These are phyloP conservation scores for Prosopocoilus inquinatus DNA, from an alignment of 2,888 invertebrate genomes.

Conservation along the genomic window DNA sequence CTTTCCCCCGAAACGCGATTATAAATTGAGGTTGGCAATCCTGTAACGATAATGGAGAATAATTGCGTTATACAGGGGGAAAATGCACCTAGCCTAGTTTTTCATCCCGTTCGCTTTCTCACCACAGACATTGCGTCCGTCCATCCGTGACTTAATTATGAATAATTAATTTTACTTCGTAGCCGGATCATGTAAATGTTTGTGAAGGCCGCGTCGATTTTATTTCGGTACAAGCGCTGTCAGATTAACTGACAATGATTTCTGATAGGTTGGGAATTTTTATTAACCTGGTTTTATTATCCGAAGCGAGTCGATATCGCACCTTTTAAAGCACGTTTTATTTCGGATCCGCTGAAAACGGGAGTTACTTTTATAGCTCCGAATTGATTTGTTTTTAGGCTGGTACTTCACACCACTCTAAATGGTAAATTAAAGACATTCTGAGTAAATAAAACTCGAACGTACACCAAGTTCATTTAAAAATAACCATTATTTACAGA, in stretches of 20 bases:
- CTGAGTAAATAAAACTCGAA: too few relatives aligned
- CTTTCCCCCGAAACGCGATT: conserved; percentile 9
- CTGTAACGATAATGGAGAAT: conserved; percentile 21
- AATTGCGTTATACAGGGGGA: conserved; percentile 15
- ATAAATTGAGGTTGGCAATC: conserved; percentile 20
- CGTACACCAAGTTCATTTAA: too few relatives aligned
- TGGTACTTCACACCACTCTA: too few relatives aligned
- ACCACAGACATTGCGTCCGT: too few relatives aligned
- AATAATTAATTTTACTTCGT: background rate
- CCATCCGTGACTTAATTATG: background rate
- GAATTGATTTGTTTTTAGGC: too few relatives aligned
- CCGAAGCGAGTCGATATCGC: too few relatives aligned
- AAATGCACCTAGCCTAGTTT: conserved; percentile 5
- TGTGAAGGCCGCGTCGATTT: background rate
- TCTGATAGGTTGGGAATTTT: background rate
- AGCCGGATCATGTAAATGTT: conserved; percentile 2
- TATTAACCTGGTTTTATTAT: background rate
- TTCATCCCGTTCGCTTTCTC: background rate
- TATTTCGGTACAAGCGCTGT: background rate
- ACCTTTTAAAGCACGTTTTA: too few relatives aligned
- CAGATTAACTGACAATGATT: conserved; percentile 1
- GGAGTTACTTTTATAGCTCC: too few relatives aligned
- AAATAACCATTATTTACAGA: too few relatives aligned
- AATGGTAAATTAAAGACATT: too few relatives aligned
- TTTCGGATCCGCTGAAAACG: too few relatives aligned